Evolutionary conservation across 1,140 invertebrate species (phyloP).

Genomic region (Aphelenchoides avenae): DNA sequence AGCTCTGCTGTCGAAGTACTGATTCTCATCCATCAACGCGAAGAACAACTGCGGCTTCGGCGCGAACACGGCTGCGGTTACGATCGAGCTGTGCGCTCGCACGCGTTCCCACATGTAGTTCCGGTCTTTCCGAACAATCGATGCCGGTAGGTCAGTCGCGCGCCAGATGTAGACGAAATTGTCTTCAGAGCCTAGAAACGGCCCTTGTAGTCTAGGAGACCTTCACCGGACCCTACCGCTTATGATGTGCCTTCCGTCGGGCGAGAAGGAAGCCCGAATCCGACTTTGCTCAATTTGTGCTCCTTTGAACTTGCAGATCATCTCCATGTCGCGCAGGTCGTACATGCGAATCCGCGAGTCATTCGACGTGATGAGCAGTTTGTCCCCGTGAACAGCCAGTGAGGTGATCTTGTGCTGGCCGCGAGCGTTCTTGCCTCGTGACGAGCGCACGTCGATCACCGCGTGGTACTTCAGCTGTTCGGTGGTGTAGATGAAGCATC

Average conservation of each 20-base stretch:
- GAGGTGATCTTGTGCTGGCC: constrained; percentile 87
- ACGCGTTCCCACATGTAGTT: constrained; percentile 98
- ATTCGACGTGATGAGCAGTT: constrained; percentile 92
- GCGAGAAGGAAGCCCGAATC: constrained; percentile 90
- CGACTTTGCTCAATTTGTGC: constrained; percentile 92
- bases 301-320: constrained; percentile 91
- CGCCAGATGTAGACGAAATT: constrained; percentile 69
- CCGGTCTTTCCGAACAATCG: constrained; percentile 82
- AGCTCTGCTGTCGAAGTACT: background rate
- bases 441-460: constrained; percentile 88
- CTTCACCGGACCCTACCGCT: constrained; percentile 65
- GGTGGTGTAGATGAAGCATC: constrained; percentile 95
- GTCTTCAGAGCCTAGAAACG: constrained; percentile 77
- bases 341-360: constrained; percentile 93
- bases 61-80: constrained; percentile 93
- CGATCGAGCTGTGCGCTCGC: constrained; percentile 70
- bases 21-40: constrained; percentile 66
- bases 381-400: constrained; percentile 67
- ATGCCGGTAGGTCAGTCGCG: constrained; percentile 69
- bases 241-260: constrained; percentile 91
- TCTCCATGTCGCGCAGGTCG: constrained; percentile 86
- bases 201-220: background rate
- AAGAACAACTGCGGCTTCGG: constrained; percentile 89
- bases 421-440: constrained; percentile 84
- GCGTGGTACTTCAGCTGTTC: constrained; percentile 97